Evolutionary conservation across 1,140 invertebrate genomes (phyloP), one percentile per base, ranked within the genome.

Genomic region (Ceratoteleas bidentatus): DNA sequence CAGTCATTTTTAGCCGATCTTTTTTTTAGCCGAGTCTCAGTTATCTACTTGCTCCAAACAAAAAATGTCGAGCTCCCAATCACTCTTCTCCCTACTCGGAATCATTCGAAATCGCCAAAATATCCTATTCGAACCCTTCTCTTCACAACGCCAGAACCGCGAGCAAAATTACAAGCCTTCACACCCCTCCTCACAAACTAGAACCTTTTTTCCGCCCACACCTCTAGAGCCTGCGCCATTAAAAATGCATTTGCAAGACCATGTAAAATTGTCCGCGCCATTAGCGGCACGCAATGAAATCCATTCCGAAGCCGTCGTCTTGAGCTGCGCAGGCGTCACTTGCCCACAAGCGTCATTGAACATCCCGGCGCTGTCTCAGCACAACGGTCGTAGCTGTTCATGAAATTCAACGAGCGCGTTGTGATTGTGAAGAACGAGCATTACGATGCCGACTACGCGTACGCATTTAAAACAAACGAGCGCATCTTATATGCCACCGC

Each of bases 391-490:
- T 2, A 40, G 36, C 3, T 38, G 56, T 62, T 50, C 45, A 62
- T 62, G 60, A 36, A 38, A n/a, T 7, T 38, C 33, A 13, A 36
- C 45, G 32, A 34, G 1, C 7, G 8, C 5, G 0, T 13, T 32
- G 7, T 43, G 15, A 11, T 54, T 6, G 45, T 36, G 10, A 45
- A 33, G 24, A 56, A 66, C 14, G 8, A 9, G 7, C 8, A 47
- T 16, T 56, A 47, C 8, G 6, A 45, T 45, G 16, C 53, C 2
- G 64, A 66, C 38, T 56, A 38, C 10, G 13, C 38, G 7, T 66
- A 56, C 14, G 11, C 7, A 0, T 60, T 70, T n/a, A 9, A 60
- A 0, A 24, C 11, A 33, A 70, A 70, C 13, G n/a, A 60, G 24
- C 13, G 16, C 2, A 14, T 61, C 13, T 24, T 70, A 4, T 53